Conservation (phyloP, 2,888 invertebrate genomes). For the Athalia circularis region DNA sequence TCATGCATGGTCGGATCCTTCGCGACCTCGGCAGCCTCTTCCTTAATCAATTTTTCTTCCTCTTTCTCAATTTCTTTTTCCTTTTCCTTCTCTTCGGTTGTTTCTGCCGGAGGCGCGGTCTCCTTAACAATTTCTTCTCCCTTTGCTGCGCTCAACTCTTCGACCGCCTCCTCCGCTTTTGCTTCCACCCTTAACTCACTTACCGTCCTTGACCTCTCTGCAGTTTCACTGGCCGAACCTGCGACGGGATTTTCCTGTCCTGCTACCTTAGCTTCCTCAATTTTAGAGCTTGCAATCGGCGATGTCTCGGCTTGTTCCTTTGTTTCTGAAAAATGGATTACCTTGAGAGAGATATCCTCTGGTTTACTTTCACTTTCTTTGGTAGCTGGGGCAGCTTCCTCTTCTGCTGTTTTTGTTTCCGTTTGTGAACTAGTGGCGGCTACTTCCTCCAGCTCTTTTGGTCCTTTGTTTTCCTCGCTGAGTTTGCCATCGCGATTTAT, state of each 20-base stretch:
- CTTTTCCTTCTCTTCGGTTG: conserved; percentile 58
- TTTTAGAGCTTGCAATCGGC: conserved; percentile 62
- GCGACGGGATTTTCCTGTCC: conserved; percentile 65
- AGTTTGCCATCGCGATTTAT: conserved; percentile 56
- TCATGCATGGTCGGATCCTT: conserved; percentile 46
- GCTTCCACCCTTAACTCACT: conserved; percentile 53
- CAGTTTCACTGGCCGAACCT: conserved; percentile 69
- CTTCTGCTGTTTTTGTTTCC: conserved; percentile 16
- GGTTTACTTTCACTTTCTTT: too few species aligned
- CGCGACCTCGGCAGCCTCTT: conserved; percentile 46
- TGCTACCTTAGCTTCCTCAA: conserved; percentile 66
- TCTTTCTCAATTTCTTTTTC: conserved; percentile 51
- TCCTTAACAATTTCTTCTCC: conserved; percentile 48
- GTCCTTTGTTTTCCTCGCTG: conserved; percentile 53
- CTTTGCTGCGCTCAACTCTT: conserved; percentile 56
- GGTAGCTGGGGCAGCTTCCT: conserved; percentile 11
- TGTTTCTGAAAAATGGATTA: too few species aligned
- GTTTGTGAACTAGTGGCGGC: too few species aligned
- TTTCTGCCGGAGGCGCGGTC: conserved; percentile 43
- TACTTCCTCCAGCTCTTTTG: conserved; percentile 68
- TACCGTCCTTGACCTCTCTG: conserved; percentile 66
- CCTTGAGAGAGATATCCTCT: too few species aligned
- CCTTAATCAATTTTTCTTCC: conserved; percentile 54
- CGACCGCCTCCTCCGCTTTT: conserved; percentile 65
- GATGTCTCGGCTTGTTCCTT: conserved; percentile 45